Base-by-base conservation (phyloP, 2,888 invertebrate genomes). In the Nephrotoma guestfalica region DNA sequence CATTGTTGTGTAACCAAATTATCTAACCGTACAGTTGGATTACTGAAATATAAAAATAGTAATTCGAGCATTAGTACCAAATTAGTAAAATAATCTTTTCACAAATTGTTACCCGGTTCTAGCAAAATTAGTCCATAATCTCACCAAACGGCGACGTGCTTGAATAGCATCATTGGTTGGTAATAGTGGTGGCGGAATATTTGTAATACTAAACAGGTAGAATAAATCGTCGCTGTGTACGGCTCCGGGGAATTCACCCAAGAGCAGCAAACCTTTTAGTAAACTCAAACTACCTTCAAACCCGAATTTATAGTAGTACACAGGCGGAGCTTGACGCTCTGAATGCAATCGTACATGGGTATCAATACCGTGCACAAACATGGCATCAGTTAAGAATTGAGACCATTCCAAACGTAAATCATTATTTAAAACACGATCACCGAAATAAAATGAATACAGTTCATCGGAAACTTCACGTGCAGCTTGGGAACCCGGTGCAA, bases 121-220 rank as follows among this genome's bases (percentile, higher is more conserved):
- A 71, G 93, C 92, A 89, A 93, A 93, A 88, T 93, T 93, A 0
- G 92, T 93, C 93, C 93, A 93, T 91, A 93, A 90, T 89, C 90
- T 92, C 4, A 92, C 89, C 86, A 92, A 90, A 89, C 91, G 90
- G 41, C 88, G 90, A 88, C 91, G 90, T 18, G 91, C 92, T 84
- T 88, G 90, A 4, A 91, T 88, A 7, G 92, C 91, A 88, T 92
- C 92, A 86, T 91, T 89, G 88, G 90, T 92, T 30, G 91, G 87
- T 6, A 88, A 88, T 41, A 87, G 87, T n/a, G 90, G 89, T 11
- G 89, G 89, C 86, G 87, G 86, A 88, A 88, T 88, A 90, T 90
- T 7, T 92, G 89, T 87, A 18, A 87, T 85, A 42, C 90, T 89
- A 88, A 92, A 93, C 42, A 93, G 87, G 87, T 92, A 92, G 4